phyloP scores from a whole-genome alignment of 2,888 invertebrate species.

The Orthosia gothica region DNA sequence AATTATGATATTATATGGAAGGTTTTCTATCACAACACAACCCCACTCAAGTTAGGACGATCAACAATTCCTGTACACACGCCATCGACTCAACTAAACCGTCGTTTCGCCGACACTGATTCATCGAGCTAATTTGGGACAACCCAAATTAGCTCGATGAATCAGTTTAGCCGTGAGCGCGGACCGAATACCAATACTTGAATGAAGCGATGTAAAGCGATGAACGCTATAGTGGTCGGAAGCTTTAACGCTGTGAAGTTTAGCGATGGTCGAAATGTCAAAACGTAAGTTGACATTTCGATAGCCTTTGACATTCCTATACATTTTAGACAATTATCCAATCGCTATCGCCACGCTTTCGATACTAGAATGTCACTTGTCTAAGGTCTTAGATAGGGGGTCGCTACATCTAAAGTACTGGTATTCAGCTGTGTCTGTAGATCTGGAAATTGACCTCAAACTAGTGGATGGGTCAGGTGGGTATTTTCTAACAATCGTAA shows the following conservation, averaged over 20 bases:
- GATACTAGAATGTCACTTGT: too few relatives aligned
- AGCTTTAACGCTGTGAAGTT: slow-evolving; percentile 42
- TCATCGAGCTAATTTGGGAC: too few relatives aligned
- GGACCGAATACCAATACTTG: slow-evolving; percentile 45
- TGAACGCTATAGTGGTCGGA: slow-evolving; percentile 28
- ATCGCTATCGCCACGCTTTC: too few relatives aligned
- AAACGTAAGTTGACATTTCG: not conserved
- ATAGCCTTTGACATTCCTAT: not conserved
- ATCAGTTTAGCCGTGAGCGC: slow-evolving; percentile 54
- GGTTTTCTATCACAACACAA: slow-evolving; percentile 25
- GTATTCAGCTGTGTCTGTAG: too few relatives aligned
- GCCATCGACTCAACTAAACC: slow-evolving; percentile 49
- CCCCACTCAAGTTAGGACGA: slow-evolving; percentile 26
- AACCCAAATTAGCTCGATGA: slow-evolving; percentile 58
- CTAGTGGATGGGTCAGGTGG: too few relatives aligned
- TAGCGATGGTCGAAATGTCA: too few relatives aligned
- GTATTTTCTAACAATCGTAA: too few relatives aligned
- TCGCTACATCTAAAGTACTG: too few relatives aligned
- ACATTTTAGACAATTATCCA: too few relatives aligned
- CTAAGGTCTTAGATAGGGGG: too few relatives aligned
- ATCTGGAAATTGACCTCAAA: too few relatives aligned
- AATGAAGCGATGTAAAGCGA: slow-evolving; percentile 48
- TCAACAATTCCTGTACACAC: slow-evolving; percentile 44
- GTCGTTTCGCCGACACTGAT: slow-evolving; percentile 54
- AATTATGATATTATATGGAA: too few relatives aligned